Conservation (phyloP, 2,797 vertebrate species). For the Cichlasoma orientale region DNA sequence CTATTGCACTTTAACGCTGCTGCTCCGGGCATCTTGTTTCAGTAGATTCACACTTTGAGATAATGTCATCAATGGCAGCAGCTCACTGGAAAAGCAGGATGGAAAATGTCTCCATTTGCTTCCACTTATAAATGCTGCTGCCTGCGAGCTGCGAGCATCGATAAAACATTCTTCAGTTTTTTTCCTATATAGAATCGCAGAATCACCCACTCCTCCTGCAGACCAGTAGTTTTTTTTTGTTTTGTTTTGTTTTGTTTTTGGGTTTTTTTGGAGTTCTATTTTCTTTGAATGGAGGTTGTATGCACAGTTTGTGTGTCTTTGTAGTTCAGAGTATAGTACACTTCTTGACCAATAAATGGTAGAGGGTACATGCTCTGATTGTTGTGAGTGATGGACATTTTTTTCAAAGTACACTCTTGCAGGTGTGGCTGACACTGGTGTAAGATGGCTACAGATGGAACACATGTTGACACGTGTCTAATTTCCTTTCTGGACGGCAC, state of each 20-base stretch:
- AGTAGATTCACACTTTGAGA: too few species aligned
- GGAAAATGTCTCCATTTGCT: too few species aligned
- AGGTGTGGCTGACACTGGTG: fast-evolving
- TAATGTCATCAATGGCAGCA: too few species aligned
- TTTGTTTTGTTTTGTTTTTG: too few species aligned
- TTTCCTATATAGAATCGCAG: not conserved
- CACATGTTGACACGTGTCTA: not conserved
- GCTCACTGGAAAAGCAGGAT: too few species aligned
- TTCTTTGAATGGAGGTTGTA: not conserved
- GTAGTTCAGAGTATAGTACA: not conserved
- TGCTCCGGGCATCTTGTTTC: too few species aligned
- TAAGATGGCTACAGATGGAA: not conserved
- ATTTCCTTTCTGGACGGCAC: not conserved
- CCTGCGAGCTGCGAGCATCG: too few species aligned
- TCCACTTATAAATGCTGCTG: too few species aligned
- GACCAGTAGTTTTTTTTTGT: too few species aligned
- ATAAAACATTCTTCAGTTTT: not conserved
- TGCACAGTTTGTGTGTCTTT: not conserved
- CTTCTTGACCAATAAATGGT: not conserved
- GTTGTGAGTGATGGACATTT: too few species aligned
- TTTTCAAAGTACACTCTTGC: not conserved
- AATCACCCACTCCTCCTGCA: not conserved
- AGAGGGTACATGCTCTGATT: not conserved
- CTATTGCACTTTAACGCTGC: too few species aligned
- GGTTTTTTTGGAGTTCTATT: not conserved